A percentile compares a stretch with the other conserved stretches of the same genome.
phyloP scores from a whole-genome alignment of 2,797 vertebrate species.

The Eulemur mongoz region DNA sequence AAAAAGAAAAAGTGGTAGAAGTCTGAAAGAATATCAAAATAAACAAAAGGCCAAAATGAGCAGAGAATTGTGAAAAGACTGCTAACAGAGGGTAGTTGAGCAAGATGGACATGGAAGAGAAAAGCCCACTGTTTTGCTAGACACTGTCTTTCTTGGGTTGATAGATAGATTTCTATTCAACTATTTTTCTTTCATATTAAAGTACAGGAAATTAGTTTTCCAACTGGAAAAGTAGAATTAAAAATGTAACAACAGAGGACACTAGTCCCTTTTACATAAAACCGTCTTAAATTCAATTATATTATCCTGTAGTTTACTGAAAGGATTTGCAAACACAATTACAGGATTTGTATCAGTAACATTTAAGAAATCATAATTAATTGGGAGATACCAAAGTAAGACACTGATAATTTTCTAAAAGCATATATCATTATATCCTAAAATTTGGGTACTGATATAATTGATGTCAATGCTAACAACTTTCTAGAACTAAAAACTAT shows the following conservation, averaged over 20 bases:
- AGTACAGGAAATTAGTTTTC: slow-evolving; percentile 21
- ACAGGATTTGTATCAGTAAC: neutral
- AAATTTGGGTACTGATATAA: neutral
- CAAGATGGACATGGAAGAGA: neutral
- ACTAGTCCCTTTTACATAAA: slow-evolving; percentile 35
- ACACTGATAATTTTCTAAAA: neutral
- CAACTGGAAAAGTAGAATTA: neutral
- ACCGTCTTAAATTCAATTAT: slow-evolving; percentile 20
- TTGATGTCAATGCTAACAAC: neutral
- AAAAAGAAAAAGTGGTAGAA: too few species aligned
- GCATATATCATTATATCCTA: neutral
- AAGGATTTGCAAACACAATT: slow-evolving; percentile 8
- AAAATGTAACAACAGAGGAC: neutral
- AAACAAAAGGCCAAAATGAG: neutral
- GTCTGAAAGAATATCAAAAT: neutral
- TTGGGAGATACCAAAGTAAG: neutral
- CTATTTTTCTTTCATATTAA: neutral
- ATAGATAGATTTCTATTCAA: neutral
- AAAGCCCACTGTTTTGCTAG: neutral
- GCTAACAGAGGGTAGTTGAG: neutral
- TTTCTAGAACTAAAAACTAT: neutral
- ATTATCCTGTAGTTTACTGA: neutral
- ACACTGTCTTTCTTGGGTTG: neutral
- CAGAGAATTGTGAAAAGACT: neutral
- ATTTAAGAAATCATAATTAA: neutral